A percentile compares a stretch with the other conserved stretches of the same genome.
Evolutionary conservation across 2,113 vertebrate genomes (phyloP).

Genomic region (Morone chrysops): DNA sequence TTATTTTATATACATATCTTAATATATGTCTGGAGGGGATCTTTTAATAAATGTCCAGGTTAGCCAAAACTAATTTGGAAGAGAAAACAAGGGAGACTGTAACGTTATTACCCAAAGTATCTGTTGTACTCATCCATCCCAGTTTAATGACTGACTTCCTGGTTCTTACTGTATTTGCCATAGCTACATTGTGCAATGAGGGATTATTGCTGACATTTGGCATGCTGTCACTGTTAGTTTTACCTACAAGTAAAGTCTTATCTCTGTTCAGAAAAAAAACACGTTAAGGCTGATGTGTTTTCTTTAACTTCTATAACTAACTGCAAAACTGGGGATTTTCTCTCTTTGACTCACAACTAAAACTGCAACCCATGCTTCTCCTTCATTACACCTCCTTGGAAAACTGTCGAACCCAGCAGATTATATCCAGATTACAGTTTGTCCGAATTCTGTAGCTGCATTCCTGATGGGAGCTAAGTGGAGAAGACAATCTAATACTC

Average conservation of each 20-base stretch:
- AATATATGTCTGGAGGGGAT: too few relatives aligned
- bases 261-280: not conserved
- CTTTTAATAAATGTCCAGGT: too few relatives aligned
- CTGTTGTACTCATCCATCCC: not conserved
- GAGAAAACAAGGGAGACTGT: not conserved
- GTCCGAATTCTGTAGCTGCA: conserved; percentile 32
- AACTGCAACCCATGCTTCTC: conserved; percentile 43
- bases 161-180: not conserved
- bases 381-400: conserved; percentile 40
- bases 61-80: not conserved
- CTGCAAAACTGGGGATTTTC: conserved; percentile 8
- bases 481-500: conserved; percentile 55
- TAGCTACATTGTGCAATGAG: not conserved
- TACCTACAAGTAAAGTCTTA: not conserved
- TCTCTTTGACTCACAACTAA: conserved; percentile 24
- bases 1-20: too few relatives aligned
- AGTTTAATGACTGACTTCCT: not conserved
- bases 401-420: conserved; percentile 50
- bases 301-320: not conserved
- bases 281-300: not conserved
- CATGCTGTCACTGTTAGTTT: not conserved
- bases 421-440: conserved; percentile 62
- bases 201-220: not conserved
- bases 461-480: conserved; percentile 39
- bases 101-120: not conserved